phyloP scores from a whole-genome alignment of 2,888 invertebrate species.

The Leptura quadrifasciata region DNA sequence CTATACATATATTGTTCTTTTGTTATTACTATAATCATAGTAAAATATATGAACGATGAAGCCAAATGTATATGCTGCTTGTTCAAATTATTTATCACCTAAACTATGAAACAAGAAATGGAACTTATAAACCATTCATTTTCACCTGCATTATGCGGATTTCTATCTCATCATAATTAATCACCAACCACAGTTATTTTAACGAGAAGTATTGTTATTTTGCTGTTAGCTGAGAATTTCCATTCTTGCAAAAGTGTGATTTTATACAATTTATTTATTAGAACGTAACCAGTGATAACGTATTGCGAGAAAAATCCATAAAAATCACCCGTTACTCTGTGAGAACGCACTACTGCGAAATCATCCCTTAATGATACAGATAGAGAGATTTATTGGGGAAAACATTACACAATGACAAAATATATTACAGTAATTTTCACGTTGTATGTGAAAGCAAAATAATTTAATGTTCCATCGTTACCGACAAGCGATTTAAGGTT shows the following conservation, averaged over 20 bases:
- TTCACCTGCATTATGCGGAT: too few species aligned
- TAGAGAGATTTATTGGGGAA: constrained; percentile 26
- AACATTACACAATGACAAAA: constrained; percentile 30
- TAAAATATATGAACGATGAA: too few species aligned
- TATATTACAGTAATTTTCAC: constrained; percentile 30
- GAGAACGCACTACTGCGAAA: constrained; percentile 24
- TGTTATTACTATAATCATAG: too few species aligned
- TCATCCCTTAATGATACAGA: constrained; percentile 28
- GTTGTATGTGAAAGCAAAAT: constrained; percentile 27
- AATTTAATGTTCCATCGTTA: constrained; percentile 21
- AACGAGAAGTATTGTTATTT: too few species aligned
- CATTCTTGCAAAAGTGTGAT: neutral
- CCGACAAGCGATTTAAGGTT: constrained; percentile 10
- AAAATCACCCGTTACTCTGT: neutral
- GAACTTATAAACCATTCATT: too few species aligned
- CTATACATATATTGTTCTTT: too few species aligned
- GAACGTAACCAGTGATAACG: neutral
- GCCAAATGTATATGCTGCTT: too few species aligned
- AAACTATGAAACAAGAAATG: too few species aligned
- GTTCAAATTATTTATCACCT: too few species aligned
- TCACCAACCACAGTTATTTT: too few species aligned
- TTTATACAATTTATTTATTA: neutral
- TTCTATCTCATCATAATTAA: too few species aligned
- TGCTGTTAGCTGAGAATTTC: too few species aligned
- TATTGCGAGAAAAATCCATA: constrained; percentile 8